phyloP scores from a whole-genome alignment of 1,140 invertebrate genomes.

The Tetraneura akinire region DNA sequence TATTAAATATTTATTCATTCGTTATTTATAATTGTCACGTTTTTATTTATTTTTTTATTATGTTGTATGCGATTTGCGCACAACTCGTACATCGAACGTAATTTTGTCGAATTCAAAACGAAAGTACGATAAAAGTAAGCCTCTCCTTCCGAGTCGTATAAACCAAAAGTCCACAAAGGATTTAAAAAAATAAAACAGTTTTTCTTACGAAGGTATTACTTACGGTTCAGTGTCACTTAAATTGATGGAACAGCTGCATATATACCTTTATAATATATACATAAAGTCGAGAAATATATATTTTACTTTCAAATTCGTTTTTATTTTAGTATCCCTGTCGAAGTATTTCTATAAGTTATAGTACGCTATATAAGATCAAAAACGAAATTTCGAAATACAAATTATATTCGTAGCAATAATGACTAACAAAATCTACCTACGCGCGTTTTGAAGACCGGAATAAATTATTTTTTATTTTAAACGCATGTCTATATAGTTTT shows the following conservation, averaged over 20 bases:
- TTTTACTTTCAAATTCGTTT: constrained; percentile 27
- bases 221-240: constrained; percentile 41
- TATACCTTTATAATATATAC: not conserved
- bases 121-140: constrained; percentile 29
- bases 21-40: not conserved
- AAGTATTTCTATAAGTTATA: not conserved
- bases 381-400: constrained; percentile 2
- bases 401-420: not conserved
- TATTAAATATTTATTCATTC: too few relatives aligned
- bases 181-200: constrained; percentile 39
- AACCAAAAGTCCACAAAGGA: constrained; percentile 41
- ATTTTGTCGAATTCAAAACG: constrained; percentile 14
- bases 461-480: too few relatives aligned
- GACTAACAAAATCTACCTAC: too few relatives aligned
- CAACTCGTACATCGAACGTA: constrained; percentile 7
- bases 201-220: constrained; percentile 37
- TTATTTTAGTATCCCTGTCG: not conserved
- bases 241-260: constrained; percentile 23
- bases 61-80: too few relatives aligned
- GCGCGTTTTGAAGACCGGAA: too few relatives aligned
- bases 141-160: constrained; percentile 17
- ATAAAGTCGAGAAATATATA: constrained; percentile 14
- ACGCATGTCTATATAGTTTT: too few relatives aligned
- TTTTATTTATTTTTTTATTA: not conserved
- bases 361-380: not conserved